Conservation (phyloP, 2,797 vertebrate genomes). For the Telmatherina bonti region DNA sequence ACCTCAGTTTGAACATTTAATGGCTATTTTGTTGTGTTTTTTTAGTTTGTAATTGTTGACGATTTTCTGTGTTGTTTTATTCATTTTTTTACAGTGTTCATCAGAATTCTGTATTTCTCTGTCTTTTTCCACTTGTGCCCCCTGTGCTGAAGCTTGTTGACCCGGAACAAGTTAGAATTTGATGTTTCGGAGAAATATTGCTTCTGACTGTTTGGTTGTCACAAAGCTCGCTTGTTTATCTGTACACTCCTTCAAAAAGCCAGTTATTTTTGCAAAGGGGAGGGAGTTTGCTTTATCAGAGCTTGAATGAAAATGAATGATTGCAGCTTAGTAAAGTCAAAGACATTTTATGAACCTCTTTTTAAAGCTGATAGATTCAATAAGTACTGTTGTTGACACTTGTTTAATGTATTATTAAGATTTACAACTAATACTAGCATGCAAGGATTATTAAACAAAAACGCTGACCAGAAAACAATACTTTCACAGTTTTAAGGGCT, state of each 20-base stretch:
- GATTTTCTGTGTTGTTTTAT: background rate
- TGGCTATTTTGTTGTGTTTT: background rate
- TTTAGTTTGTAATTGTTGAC: slow-evolving; percentile 16
- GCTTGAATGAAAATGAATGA: slow-evolving; percentile 19
- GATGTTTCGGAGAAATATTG: slow-evolving; percentile 32
- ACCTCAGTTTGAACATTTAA: slow-evolving; percentile 23
- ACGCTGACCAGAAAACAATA: background rate
- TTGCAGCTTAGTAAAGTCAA: background rate
- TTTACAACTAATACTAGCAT: background rate
- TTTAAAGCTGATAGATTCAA: background rate
- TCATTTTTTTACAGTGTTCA: background rate
- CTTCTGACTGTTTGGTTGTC: slow-evolving; percentile 29
- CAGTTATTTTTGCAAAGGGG: slow-evolving; percentile 52
- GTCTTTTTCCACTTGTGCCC: background rate
- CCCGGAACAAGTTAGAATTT: slow-evolving; percentile 7
- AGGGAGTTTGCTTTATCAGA: slow-evolving; percentile 41
- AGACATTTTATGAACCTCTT: background rate
- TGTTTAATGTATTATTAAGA: background rate
- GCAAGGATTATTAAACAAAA: background rate
- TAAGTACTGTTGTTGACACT: background rate
- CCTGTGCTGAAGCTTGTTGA: slow-evolving; percentile 1
- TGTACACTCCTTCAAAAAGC: slow-evolving; percentile 42
- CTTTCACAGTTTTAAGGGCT: background rate
- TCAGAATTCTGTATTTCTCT: too few species aligned
- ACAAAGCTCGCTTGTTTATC: slow-evolving; percentile 63